Evolutionary conservation across 2,888 invertebrate species (phyloP).

Genomic region (Neelides folsomi): DNA sequence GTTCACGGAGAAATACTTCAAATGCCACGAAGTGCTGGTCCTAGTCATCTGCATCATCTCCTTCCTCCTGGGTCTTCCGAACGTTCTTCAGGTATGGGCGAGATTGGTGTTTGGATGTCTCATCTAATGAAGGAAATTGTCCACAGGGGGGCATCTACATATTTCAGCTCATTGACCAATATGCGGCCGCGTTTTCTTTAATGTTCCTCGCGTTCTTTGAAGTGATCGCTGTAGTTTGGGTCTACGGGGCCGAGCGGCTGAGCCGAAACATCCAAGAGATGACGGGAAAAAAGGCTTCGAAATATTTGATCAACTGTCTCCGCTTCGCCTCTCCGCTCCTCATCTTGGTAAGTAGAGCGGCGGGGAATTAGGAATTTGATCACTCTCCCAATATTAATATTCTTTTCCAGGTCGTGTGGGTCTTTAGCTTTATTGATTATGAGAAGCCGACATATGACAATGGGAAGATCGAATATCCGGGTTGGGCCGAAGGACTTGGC

Average conservation of each 20-base stretch:
- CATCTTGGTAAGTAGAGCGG: conserved; percentile 47
- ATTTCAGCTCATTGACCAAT: conserved; percentile 83
- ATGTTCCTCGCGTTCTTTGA: conserved; percentile 88
- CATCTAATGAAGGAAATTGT: neutral
- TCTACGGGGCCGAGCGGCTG: conserved; percentile 68
- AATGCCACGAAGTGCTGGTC: conserved; percentile 75
- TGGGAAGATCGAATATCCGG: conserved; percentile 61
- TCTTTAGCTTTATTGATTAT: conserved; percentile 76
- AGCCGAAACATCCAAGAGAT: conserved; percentile 75
- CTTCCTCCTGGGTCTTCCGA: conserved; percentile 70
- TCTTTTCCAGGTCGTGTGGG: conserved; percentile 58
- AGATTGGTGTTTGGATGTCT: conserved; percentile 2
- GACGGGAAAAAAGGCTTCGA: conserved; percentile 66
- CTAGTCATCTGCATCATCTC: conserved; percentile 68
- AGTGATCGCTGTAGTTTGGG: conserved; percentile 80
- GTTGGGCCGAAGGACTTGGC: conserved; percentile 62
- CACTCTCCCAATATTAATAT: neutral
- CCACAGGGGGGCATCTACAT: conserved; percentile 72
- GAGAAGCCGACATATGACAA: conserved; percentile 71
- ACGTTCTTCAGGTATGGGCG: conserved; percentile 75
- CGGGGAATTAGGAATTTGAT: neutral
- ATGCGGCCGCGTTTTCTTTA: conserved; percentile 81
- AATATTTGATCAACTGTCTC: conserved; percentile 79
- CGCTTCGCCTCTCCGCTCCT: conserved; percentile 63
- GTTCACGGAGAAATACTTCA: conserved; percentile 66